A percentile compares a stretch with the other conserved stretches of the same genome.
Evolutionary conservation across 1,140 invertebrate genomes (phyloP).

Genomic region (Chymomyza costata): DNA sequence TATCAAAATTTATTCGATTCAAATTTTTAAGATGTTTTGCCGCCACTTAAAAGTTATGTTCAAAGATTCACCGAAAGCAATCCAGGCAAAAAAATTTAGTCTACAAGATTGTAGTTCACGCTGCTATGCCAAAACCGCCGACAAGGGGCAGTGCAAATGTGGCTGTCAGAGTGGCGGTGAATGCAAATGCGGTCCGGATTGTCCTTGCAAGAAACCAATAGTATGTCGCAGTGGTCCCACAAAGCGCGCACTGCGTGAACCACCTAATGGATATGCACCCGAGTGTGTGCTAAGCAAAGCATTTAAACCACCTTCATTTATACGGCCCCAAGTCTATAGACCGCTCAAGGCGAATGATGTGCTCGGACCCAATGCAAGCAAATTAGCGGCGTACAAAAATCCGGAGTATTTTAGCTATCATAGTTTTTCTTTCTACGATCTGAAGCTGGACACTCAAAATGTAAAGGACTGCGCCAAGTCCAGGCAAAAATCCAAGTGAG

Average conservation of each 20-base stretch:
- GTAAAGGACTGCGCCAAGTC: neutral
- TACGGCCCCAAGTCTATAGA: conserved; percentile 3
- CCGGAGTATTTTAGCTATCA: conserved; percentile 45
- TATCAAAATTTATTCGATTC: too few species aligned
- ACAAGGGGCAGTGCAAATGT: too few species aligned
- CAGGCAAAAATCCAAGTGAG: neutral
- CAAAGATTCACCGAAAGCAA: too few species aligned
- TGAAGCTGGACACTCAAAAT: conserved; percentile 6
- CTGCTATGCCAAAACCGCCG: too few species aligned
- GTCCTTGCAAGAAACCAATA: neutral
- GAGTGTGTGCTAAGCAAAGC: neutral
- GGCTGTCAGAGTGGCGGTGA: neutral
- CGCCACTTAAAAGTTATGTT: too few species aligned
- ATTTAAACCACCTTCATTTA: conserved; percentile 21
- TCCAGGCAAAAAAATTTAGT: too few species aligned
- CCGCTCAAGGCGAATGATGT: conserved; percentile 6
- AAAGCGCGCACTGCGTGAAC: conserved; percentile 1
- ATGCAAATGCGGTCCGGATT: conserved; percentile 1
- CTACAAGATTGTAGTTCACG: too few species aligned
- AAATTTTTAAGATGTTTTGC: too few species aligned
- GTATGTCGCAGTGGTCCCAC: conserved; percentile 3
- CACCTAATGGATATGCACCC: conserved; percentile 5
- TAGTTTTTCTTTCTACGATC: conserved; percentile 37
- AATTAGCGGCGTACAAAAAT: conserved; percentile 44
- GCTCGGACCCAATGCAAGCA: conserved; percentile 39